A percentile compares a stretch with the other conserved stretches of the same genome.
These are phyloP conservation scores for Notodromas monacha DNA, from an alignment of 2,888 invertebrate species.

Conservation along the genomic window DNA sequence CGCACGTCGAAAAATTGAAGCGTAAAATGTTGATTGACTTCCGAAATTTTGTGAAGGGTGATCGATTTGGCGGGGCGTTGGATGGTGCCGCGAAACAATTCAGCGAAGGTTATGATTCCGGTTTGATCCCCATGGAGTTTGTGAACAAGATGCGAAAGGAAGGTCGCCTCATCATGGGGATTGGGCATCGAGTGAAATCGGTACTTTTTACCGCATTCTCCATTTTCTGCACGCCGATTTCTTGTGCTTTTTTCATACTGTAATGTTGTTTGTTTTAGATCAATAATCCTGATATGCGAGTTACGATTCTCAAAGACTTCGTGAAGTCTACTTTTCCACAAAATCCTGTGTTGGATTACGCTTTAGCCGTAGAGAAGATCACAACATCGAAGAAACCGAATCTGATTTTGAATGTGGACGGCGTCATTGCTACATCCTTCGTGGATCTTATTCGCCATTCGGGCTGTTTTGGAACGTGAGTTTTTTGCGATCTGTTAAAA, in stretches of 20 bases:
- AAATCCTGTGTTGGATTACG: slow-evolving; percentile 74
- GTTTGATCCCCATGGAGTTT: slow-evolving; percentile 84
- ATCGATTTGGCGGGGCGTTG: slow-evolving; percentile 87
- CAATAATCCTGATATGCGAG: slow-evolving; percentile 94
- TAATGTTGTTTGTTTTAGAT: slow-evolving; percentile 21
- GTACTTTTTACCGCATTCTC: too few relatives aligned
- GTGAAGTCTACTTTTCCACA: slow-evolving; percentile 72
- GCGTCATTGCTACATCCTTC: slow-evolving; percentile 84
- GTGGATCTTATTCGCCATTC: slow-evolving; percentile 80
- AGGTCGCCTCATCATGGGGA: slow-evolving; percentile 94
- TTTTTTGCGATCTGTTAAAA: slow-evolving; percentile 6
- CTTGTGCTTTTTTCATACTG: not conserved
- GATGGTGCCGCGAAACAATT: slow-evolving; percentile 94
- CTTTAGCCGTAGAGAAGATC: slow-evolving; percentile 87
- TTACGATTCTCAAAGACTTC: slow-evolving; percentile 81
- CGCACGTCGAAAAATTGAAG: too few relatives aligned
- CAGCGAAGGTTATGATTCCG: slow-evolving; percentile 75
- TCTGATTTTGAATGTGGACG: slow-evolving; percentile 92
- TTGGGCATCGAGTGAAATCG: slow-evolving; percentile 56
- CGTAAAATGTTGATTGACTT: too few relatives aligned
- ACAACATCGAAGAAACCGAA: slow-evolving; percentile 99
- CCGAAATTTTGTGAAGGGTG: slow-evolving; percentile 30
- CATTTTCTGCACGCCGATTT: too few relatives aligned
- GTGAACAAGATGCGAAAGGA: slow-evolving; percentile 88
- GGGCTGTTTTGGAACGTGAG: slow-evolving; percentile 59